Base-by-base conservation (phyloP, 2,888 invertebrate genomes). In the Agrilus mali region DNA sequence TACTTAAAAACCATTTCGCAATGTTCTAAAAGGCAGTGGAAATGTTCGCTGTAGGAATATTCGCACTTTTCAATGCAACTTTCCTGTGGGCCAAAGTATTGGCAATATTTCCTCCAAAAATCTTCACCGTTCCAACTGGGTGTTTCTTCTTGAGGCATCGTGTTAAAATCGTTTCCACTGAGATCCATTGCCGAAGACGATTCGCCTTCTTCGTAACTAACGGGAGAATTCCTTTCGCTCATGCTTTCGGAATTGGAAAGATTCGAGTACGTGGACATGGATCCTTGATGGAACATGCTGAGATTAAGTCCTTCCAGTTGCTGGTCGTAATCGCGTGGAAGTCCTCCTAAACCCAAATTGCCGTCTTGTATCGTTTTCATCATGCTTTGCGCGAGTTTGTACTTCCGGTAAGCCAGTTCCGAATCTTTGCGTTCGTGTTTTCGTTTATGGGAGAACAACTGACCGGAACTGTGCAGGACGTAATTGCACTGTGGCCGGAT, bases 371-470 rank as follows among this genome's bases (percentile, higher is more conserved):
- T 71, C 5, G 74, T 73, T 50, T 76, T 62, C 64, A 63, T 74
- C 74, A 69, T 77, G 65, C 66, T 73, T 56, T 75, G 74, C 4
- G 68, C 65, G 48, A 80, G 64, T 63, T 80, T 78, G 65, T 78
- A 83, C 64, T 78, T 86, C 63, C 87, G 74, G 67, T 89, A 89
- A 6, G 84, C 87, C 64, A 87, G 74, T 61, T 96, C 95, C 31
- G 87, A 86, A 57, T 94, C 93, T 59, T 88, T 83, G 39, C 95
- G 78, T 66, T 97, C 96, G 66, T 97, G 97, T 62, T 95, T 96
- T 43, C 96, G 79, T 69, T 96, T 96, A 68, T 97, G 97, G 8
- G 95, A 93, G 66, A 93, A 89, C 52, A 97, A 80, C 65, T 97
- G 96, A 40, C 94, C 92, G 61, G 93, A 92, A 32, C 94, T 94